These are phyloP conservation scores for Nerophis lumbriciformis DNA, from an alignment of 2,113 vertebrate genomes.

Conservation along the genomic window DNA sequence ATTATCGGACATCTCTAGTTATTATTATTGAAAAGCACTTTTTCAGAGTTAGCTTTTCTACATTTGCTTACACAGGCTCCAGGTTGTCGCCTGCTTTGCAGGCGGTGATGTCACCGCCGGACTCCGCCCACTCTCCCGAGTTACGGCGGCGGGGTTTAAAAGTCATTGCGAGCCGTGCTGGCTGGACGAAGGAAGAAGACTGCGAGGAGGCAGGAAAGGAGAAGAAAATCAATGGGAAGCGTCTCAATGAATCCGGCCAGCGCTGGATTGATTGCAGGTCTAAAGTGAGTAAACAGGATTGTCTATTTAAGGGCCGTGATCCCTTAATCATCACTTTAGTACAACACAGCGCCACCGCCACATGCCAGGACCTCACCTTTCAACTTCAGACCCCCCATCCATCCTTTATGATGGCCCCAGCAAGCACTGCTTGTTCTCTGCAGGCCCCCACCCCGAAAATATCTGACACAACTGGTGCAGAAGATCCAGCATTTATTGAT, in stretches of 20 bases:
- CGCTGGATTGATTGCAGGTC: conserved; percentile 76
- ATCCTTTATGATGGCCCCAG: no score
- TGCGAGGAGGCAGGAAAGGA: conserved; percentile 23
- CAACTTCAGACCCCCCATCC: neutral
- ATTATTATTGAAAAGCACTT: no score
- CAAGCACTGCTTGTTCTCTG: no score
- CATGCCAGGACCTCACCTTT: conserved; percentile 52
- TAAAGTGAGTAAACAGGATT: conserved; percentile 78
- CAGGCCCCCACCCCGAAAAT: neutral
- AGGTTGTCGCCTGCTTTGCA: no score
- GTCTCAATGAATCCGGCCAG: conserved; percentile 80
- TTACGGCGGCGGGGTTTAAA: conserved; percentile 50
- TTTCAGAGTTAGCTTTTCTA: no score
- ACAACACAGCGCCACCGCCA: conserved; percentile 26
- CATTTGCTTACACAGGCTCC: no score
- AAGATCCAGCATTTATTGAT: no score
- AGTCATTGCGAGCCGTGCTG: conserved; percentile 54
- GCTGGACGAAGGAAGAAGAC: conserved; percentile 32
- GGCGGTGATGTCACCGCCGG: neutral
- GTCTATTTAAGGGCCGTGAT: conserved; percentile 77
- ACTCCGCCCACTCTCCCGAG: conserved; percentile 34
- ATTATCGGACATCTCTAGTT: no score
- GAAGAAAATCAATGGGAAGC: conserved; percentile 72
- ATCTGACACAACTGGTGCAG: no score
- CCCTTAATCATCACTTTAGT: conserved; percentile 76